Evolutionary conservation across 2,113 vertebrate species (phyloP), one percentile per base, ranked within the genome.

Genomic region (Thunnus maccoyii): DNA sequence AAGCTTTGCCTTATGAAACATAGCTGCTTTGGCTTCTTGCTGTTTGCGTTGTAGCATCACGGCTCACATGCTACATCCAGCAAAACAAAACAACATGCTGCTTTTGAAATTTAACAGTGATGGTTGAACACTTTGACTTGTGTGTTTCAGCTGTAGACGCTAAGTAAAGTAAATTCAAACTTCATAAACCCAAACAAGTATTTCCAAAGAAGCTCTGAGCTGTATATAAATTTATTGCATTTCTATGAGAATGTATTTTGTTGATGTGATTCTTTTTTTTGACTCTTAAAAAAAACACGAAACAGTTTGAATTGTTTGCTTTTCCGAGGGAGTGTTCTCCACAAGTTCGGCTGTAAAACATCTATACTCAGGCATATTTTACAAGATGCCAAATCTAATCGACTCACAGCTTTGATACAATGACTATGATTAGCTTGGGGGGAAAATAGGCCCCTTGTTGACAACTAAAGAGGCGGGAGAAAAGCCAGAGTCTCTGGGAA

Each of bases 391-490:
- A 66, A 20, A 84, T 68, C 77, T 72, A 64, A 88, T 84, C 68
- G 44, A 67, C 47, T 68, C 65, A 12, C 72, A 66, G 77, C 80
- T 88, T 68, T 82, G 91, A 86, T 65, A 65, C 50, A 50, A 82
- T 61, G 80, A 77, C 85, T 89, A n/a, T 86, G 84, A 91, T 90
- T 83, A 86, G 83, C 84, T 87, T 18, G 25, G 85, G 25, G 85
- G 85, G 86, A 67, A 67, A 85, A 68, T 13, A 55, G 81, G 76
- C 32, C 85, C 66, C 63, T 83, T 13, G 88, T 86, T 73, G 89
- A 82, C 76, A 76, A 72, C 69, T 66, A 56, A 22, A 83, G 76
- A 85, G 84, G 79, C 50, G n/a, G 64, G 58, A 81, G 72, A 4
- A 92, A 92, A 41, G 83, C 55, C 56, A 15, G 72, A 61, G 60